Evolutionary conservation across 2,797 vertebrate genomes (phyloP).

Genomic region (Glossophaga mutica): DNA sequence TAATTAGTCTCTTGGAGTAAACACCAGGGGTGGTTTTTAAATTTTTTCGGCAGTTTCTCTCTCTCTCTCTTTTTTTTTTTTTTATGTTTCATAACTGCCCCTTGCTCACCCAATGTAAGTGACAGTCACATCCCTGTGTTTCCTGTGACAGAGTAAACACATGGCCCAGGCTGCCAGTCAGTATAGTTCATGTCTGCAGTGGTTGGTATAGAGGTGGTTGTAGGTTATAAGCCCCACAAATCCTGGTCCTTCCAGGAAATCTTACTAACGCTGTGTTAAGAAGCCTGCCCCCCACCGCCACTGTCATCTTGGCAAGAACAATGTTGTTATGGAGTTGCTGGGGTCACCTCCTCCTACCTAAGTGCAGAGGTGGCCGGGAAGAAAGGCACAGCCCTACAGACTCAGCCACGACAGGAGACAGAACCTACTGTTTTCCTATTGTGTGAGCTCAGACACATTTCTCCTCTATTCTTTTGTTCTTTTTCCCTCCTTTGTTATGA

Average conservation of each 20-base stretch:
- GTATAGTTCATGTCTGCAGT: not conserved
- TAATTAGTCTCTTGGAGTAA: not conserved
- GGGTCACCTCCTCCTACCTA: not conserved
- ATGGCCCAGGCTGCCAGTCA: not conserved
- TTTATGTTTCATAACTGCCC: not conserved
- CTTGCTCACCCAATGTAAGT: not conserved
- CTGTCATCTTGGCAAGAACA: not conserved
- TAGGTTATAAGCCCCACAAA: not conserved
- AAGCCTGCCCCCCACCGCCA: not conserved
- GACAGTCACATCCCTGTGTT: not conserved
- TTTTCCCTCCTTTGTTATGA: not conserved
- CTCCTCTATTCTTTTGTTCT: not conserved
- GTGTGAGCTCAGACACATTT: not conserved
- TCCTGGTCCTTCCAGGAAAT: not conserved
- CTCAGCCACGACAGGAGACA: not conserved
- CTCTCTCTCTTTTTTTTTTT: too few relatives aligned
- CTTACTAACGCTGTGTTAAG: not conserved
- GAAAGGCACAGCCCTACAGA: too few relatives aligned
- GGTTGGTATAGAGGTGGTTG: too few relatives aligned
- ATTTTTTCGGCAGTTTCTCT: not conserved
- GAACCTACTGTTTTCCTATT: not conserved
- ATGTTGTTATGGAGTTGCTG: not conserved
- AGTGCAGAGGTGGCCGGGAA: not conserved
- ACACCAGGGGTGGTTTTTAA: not conserved
- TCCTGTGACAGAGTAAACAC: not conserved